These are phyloP conservation scores for Muraenolepis orangiensis DNA, from an alignment of 2,797 vertebrate species.

Conservation along the genomic window DNA sequence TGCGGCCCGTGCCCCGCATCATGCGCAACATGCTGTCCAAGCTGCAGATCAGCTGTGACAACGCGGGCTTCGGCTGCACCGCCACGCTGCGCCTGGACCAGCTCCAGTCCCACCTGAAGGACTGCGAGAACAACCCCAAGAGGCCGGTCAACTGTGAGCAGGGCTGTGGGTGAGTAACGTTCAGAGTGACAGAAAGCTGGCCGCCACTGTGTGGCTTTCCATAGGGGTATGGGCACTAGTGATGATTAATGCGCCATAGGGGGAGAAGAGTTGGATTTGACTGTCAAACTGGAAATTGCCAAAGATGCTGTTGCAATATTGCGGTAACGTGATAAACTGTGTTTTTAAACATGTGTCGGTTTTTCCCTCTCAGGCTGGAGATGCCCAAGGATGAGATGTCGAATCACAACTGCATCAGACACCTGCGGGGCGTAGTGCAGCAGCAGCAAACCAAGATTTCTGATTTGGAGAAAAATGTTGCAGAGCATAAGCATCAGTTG, in stretches of 20 bases:
- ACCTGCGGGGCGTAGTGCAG: conserved; percentile 88
- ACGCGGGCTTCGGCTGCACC: conserved; percentile 90
- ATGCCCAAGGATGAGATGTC: conserved; percentile 98
- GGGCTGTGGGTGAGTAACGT: conserved; percentile 88
- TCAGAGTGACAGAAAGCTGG: not conserved
- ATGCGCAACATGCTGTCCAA: conserved; percentile 99
- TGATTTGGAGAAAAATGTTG: conserved; percentile 91
- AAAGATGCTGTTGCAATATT: not conserved
- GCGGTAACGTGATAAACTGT: not conserved
- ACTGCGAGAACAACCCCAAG: conserved; percentile 98
- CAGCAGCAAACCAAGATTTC: conserved; percentile 92
- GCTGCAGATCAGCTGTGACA: conserved; percentile 96
- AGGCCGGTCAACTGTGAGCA: conserved; percentile 94
- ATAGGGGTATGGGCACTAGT: not conserved
- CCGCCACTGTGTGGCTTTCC: not conserved
- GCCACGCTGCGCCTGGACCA: conserved; percentile 93
- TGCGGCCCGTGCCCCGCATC: conserved; percentile 96
- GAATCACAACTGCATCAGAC: conserved; percentile 96
- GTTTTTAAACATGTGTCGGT: not conserved
- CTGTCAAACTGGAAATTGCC: not conserved
- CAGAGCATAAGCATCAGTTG: conserved; percentile 93
- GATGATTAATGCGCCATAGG: not conserved
- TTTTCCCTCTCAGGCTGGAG: conserved; percentile 77
- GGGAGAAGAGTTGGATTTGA: not conserved
- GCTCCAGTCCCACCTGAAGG: conserved; percentile 94